Base-by-base conservation (phyloP, 1,140 invertebrate genomes). In the Batillaria attramentaria region DNA sequence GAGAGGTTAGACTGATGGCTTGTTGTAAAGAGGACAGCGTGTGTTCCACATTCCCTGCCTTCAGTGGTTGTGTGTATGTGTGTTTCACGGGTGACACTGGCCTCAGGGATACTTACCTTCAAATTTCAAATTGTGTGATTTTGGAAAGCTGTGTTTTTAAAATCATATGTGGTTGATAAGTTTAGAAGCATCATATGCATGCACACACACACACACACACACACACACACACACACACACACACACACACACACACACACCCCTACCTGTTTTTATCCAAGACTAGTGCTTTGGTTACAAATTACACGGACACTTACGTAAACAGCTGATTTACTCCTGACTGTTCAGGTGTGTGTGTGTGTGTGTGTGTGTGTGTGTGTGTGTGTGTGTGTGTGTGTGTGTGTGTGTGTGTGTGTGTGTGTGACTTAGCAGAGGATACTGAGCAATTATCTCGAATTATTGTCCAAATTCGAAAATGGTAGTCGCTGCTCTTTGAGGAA, bases 1-100 rank as follows among this genome's bases (percentile, higher is more conserved):
- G 78, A 46, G 66, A 5, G 70, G 57, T 4, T 79, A 65, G 39
- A n/a, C n/a, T n/a, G n/a, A n/a, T n/a, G n/a, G n/a, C n/a, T n/a
- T n/a, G n/a, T n/a, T n/a, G n/a, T n/a, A n/a, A n/a, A n/a, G n/a
- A n/a, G n/a, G n/a, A n/a, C 24, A 50, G 46, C 24, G 24, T 13
- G 10, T 50, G 10, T 24, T 10, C 46, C 46, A 50, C 46, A 50
- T 24, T 50, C 46, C 46, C 8, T 13, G 46, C 46, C 46, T 10
- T 10, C 46, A 50, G 10, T 24, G 46, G 10, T 50, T 50, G 10
- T 24, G 10, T 10, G 10, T 24, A 50, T 24, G 10, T 50, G 10
- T 24, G 10, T 50, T 24, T 24, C 10, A 50, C 8, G 46, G 10
- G 24, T 13, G 46, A 24, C 10, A 24, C 24, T 24, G 10, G 46